Conservation (phyloP, 2,113 vertebrate species). For the Perca flavescens region DNA sequence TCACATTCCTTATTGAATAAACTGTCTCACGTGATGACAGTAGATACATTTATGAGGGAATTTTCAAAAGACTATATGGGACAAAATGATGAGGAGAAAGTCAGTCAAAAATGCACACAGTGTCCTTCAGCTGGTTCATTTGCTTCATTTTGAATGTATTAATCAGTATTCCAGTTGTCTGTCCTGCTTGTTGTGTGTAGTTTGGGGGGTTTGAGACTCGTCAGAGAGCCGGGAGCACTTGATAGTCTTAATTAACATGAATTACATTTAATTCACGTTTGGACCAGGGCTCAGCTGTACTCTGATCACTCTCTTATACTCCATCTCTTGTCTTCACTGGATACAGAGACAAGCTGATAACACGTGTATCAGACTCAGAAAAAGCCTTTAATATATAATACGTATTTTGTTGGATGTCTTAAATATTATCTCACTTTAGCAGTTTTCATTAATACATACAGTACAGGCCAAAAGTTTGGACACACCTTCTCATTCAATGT, state of each 20-base stretch:
- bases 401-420: background rate
- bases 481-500: too few species aligned
- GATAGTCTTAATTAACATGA: conserved; percentile 50
- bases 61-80: background rate
- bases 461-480: too few species aligned
- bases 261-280: conserved; percentile 42
- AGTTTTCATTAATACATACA: conserved; percentile 8
- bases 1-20: conserved; percentile 30
- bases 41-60: background rate
- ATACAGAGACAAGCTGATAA: conserved; percentile 13
- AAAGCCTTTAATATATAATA: background rate
- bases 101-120: background rate
- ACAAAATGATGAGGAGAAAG: background rate
- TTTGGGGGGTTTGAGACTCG: conserved; percentile 31
- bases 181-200: conserved; percentile 28
- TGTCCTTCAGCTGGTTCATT: conserved; percentile 35
- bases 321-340: background rate
- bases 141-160: conserved; percentile 25
- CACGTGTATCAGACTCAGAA: background rate
- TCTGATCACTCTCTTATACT: conserved; percentile 16
- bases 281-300: conserved; percentile 14
- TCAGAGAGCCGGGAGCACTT: conserved; percentile 14
- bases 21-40: conserved; percentile 9
- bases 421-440: background rate
- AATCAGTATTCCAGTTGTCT: conserved; percentile 41